Evolutionary conservation across 1,140 invertebrate species (phyloP), one percentile per base, ranked within the genome.

Genomic region (Leptopilina clavipes): DNA sequence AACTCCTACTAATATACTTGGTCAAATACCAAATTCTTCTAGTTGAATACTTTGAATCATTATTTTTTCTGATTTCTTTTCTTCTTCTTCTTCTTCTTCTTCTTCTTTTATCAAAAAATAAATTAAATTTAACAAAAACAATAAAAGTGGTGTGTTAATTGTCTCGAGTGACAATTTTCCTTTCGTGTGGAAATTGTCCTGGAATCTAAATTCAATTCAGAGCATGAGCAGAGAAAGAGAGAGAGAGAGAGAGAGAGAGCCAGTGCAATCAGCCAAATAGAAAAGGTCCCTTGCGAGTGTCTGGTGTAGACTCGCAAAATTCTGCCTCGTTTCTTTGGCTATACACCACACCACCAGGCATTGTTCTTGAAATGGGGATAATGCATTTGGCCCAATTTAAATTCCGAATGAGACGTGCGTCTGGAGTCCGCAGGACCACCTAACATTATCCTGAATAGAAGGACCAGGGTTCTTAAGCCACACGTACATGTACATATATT

Each of bases 371-470:
- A 31, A 31, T 2, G 22, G 59, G 59, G 77, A 73, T 81, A 85
- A 82, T 81, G 78, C 81, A 85, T 86, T 80, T 77, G 70, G 78
- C 52, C 75, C 79, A 83, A 86, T 86, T 85, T 86, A 85, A 85
- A 86, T 85, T 86, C 84, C 79, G 73, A 65, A 65, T 78, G 83
- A 76, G 82, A 82, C 65, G 48, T 75, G 22, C 77, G 76, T 56
- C 74, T 75, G 79, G 79, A 81, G 76, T 73, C 75, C 76, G 65
- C 79, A 84, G 81, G 79, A 83, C 82, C 80, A 83, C 82, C 80
- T 86, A 83, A 86, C 84, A 85, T 84, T 84, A 86, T 85, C 81
- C 79, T 31, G 81, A 76, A 76, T 82, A 86, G 78, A 85, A 84
- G 83, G 77, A 78, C 81, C 76, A 52, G 77, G 81, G 78, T 78